phyloP scores from a whole-genome alignment of 1,140 invertebrate species.

The Nomia melanderi region DNA sequence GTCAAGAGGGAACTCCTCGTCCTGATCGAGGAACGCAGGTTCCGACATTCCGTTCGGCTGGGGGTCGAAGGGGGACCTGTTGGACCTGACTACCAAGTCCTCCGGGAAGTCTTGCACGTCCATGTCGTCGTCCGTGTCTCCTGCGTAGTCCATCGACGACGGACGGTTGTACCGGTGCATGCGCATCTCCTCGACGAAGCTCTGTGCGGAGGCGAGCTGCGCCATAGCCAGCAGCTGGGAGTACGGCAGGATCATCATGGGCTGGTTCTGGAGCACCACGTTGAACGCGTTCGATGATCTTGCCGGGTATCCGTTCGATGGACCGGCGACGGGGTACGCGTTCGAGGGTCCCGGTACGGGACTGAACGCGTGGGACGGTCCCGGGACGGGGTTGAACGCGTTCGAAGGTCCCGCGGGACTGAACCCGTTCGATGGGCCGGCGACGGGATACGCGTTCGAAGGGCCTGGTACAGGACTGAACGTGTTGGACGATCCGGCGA shows the following conservation, averaged over 20 bases:
- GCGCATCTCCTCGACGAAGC: slow-evolving; percentile 36
- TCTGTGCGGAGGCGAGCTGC: slow-evolving; percentile 2
- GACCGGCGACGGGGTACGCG: too few relatives aligned
- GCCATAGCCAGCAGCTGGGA: slow-evolving; percentile 52
- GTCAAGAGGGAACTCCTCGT: slow-evolving; percentile 73
- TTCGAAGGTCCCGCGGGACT: too few relatives aligned
- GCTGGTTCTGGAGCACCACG: neutral
- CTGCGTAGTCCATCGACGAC: slow-evolving; percentile 53
- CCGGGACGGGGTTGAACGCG: too few relatives aligned
- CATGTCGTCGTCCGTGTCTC: neutral
- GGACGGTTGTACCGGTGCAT: slow-evolving; percentile 43
- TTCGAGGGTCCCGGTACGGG: too few relatives aligned
- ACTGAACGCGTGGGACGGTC: too few relatives aligned
- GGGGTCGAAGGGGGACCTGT: too few relatives aligned
- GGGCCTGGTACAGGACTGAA: too few relatives aligned
- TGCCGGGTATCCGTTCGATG: neutral
- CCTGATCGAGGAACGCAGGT: too few relatives aligned
- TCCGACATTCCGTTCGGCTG: too few relatives aligned
- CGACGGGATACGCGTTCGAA: too few relatives aligned
- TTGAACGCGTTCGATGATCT: slow-evolving; percentile 21
- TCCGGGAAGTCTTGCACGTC: neutral
- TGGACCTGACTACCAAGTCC: neutral
- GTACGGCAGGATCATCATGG: slow-evolving; percentile 49
- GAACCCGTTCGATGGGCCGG: too few relatives aligned
- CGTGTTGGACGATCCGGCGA: too few relatives aligned